A percentile compares a stretch with the other conserved stretches of the same genome.
These are phyloP conservation scores for Xestia c-nigrum DNA, from an alignment of 2,888 invertebrate genomes.

Conservation along the genomic window DNA sequence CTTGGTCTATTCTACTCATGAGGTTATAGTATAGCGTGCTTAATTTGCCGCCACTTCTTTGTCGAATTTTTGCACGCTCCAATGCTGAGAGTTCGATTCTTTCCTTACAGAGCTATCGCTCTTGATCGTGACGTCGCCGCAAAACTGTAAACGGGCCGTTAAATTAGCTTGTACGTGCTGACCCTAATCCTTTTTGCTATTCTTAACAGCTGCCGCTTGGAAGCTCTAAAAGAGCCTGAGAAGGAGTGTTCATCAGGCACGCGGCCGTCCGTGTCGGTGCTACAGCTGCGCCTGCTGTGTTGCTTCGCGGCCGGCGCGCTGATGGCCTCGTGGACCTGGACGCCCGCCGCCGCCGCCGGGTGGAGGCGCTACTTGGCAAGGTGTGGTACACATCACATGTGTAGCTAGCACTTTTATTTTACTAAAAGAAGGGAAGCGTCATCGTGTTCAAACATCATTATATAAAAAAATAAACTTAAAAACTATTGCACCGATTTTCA, in stretches of 20 bases:
- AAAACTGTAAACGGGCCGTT: background rate
- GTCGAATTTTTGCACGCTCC: background rate
- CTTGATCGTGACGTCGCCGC: background rate
- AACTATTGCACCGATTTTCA: no score
- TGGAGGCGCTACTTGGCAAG: constrained; percentile 96
- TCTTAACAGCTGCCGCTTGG: constrained; percentile 80
- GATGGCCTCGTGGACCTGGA: constrained; percentile 99
- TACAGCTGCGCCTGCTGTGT: constrained; percentile 95
- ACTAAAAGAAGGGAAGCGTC: background rate
- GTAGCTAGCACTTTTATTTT: background rate
- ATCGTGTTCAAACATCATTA: background rate
- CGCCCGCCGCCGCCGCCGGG: constrained; percentile 94
- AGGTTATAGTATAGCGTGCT: no score
- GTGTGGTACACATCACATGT: constrained; percentile 81
- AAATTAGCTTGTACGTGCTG: background rate
- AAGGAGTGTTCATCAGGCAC: constrained; percentile 91
- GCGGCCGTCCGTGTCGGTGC: constrained; percentile 95
- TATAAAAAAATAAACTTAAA: no score
- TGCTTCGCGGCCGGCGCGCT: constrained; percentile 96
- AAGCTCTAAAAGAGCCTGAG: constrained; percentile 73
- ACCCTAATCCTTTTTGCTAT: background rate
- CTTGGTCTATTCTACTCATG: background rate
- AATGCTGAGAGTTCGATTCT: background rate
- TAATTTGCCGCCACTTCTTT: background rate
- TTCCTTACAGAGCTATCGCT: background rate